Evolutionary conservation across 2,797 vertebrate genomes (phyloP), one percentile per base, ranked within the genome.

Genomic region (Takifugu ocellatus): DNA sequence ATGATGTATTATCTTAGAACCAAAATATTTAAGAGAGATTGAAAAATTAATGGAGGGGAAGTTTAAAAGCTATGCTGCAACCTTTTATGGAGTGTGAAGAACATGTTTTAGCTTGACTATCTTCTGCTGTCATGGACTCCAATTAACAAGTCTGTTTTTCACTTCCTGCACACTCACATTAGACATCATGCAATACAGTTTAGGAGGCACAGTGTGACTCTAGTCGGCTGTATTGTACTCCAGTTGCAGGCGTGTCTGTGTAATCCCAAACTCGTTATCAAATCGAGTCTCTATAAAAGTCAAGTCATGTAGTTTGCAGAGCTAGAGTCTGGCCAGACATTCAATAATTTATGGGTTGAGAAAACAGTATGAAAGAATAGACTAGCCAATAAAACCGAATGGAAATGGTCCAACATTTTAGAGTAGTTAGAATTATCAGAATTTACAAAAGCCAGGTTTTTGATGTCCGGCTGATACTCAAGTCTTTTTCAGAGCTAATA

Each of bases 231-330:
- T 63, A 66, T 68, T 77, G 68, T 75, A 72, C 70, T 64, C 5
- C 0, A 7, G 66, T 64, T 31, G 57, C 57, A 66, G 56, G 63
- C 65, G 54, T 54, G 54, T 63, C 60, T 1, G 11, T 53, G 54
- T 71, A 74, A 76, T 80, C 77, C 72, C 78, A 58, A 59, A 51
- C 63, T 73, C 81, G 80, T 80, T 84, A 81, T 80, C 65, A 51
- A 82, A 66, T 76, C 59, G 39, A 81, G 81, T 82, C 66, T 51
- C 60, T 49, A 55, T 87, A 87, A 87, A 86, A 86, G 84, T 77
- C 78, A 87, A 87, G 59, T 79, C 49, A 5, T 88, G 81, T 86
- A 70, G 75, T 78, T 46, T 46, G 64, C 44, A 56, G 54, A 68
- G 75, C 56, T 25, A 75, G 59, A 79, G 70, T 66, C 59, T 33